phyloP scores from a whole-genome alignment of 1,140 invertebrate species.

The Drosophila orena region DNA sequence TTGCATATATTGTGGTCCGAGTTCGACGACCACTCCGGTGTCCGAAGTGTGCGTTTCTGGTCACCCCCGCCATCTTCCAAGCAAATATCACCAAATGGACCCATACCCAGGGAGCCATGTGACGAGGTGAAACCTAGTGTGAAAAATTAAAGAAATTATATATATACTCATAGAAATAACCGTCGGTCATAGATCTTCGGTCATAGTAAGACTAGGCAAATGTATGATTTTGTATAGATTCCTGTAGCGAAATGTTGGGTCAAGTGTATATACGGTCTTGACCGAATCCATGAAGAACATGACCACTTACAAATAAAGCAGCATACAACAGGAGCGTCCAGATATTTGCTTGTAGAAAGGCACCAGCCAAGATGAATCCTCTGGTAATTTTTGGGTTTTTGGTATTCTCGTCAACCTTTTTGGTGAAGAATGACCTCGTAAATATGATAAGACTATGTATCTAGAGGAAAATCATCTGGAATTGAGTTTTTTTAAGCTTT shows the following conservation, averaged over 20 bases:
- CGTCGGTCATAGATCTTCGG: no score
- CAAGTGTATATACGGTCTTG: no score
- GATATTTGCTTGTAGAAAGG: neutral
- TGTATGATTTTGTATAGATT: no score
- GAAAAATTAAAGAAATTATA: neutral
- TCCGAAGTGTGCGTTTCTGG: neutral
- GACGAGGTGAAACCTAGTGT: slow-evolving; percentile 1
- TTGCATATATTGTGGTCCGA: neutral
- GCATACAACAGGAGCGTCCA: slow-evolving; percentile 7
- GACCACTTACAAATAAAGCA: slow-evolving; percentile 8
- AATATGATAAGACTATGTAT: neutral
- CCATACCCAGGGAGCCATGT: slow-evolving; percentile 17
- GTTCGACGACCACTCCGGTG: no score
- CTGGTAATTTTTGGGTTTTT: neutral
- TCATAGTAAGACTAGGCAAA: no score
- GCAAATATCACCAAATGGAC: rapidly evolving
- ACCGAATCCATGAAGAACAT: no score
- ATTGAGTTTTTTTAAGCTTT: rapidly evolving
- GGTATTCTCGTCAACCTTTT: neutral
- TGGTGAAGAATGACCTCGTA: neutral
- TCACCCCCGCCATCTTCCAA: neutral
- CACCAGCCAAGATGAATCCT: neutral
- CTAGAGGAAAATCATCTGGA: neutral
- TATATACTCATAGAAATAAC: no score
- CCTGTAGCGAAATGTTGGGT: no score